Evolutionary conservation across 2,888 invertebrate species (phyloP).

Genomic region (Villa cingulata): DNA sequence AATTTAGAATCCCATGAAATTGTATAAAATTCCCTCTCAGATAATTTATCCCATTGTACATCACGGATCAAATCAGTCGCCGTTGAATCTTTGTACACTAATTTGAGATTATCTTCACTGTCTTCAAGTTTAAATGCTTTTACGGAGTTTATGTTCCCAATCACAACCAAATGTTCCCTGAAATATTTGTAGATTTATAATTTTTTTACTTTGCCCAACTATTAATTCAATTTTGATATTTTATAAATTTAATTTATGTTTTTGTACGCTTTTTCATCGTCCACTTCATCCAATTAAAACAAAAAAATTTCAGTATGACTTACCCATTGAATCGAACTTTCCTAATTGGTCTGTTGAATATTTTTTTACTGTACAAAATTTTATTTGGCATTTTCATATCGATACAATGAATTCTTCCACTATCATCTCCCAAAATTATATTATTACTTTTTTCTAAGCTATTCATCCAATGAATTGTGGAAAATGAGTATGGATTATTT

Average conservation of each 20-base stretch:
- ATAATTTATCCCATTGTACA: slow-evolving; percentile 15
- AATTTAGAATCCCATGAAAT: slow-evolving; percentile 19
- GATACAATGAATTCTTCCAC: slow-evolving; percentile 15
- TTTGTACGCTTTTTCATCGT: no score
- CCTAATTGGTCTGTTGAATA: slow-evolving; percentile 18
- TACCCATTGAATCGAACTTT: slow-evolving; percentile 11
- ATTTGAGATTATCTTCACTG: neutral
- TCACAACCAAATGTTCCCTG: slow-evolving; percentile 18
- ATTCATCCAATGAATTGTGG: slow-evolving; percentile 16
- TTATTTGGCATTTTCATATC: slow-evolving; percentile 18
- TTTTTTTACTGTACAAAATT: slow-evolving; percentile 12
- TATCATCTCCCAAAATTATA: slow-evolving; percentile 20
- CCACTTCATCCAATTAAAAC: no score
- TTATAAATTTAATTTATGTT: no score
- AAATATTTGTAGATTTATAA: no score
- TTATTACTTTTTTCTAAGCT: slow-evolving; percentile 9
- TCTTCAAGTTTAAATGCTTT: slow-evolving; percentile 14
- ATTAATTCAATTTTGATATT: no score
- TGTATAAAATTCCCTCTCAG: slow-evolving; percentile 14
- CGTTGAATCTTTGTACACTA: slow-evolving; percentile 18
- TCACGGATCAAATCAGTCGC: slow-evolving; percentile 19
- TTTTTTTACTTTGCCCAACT: no score
- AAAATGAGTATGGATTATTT: slow-evolving; percentile 17
- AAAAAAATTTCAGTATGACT: neutral
- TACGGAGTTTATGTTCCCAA: slow-evolving; percentile 18